Conservation (phyloP, 2,113 vertebrate genomes). For the Cinclus cinclus region DNA sequence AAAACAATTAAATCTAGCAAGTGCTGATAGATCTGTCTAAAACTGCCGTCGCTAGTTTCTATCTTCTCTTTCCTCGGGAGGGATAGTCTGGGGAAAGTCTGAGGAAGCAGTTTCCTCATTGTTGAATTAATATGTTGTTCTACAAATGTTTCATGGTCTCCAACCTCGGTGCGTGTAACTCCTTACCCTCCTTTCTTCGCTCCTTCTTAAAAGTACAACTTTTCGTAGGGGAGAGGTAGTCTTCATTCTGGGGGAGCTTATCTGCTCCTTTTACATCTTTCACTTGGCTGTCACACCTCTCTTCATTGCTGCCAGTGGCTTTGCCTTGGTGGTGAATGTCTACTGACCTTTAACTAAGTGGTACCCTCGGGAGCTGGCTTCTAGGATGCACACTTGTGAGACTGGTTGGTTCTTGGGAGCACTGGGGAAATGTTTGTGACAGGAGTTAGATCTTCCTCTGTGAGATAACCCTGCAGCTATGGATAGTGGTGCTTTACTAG, state of each 20-base stretch:
- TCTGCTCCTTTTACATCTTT: not conserved
- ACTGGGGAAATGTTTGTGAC: not conserved
- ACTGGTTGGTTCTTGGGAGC: not conserved
- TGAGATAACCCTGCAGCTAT: not conserved
- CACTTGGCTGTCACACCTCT: accelerated
- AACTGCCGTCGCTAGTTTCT: not conserved
- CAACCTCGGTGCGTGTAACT: not conserved
- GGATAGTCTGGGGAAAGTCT: not conserved
- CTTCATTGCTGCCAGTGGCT: too few species aligned
- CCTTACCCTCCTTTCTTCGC: not conserved
- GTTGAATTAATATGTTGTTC: not conserved
- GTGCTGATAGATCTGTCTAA: not conserved
- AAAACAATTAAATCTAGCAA: not conserved
- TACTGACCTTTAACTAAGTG: accelerated
- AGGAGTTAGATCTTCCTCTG: not conserved
- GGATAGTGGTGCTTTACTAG: not conserved
- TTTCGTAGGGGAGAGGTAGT: not conserved
- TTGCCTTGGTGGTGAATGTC: not conserved
- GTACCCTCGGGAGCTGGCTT: not conserved
- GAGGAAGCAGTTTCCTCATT: not conserved
- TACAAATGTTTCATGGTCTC: not conserved
- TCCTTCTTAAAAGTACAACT: not conserved
- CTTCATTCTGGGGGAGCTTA: not conserved
- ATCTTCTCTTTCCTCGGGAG: not conserved
- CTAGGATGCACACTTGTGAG: not conserved